Percentiles rank a stretch among this genome's conserved stretches.
Conservation (phyloP, 2,797 vertebrate species). For the Anabacerthia variegaticeps region DNA sequence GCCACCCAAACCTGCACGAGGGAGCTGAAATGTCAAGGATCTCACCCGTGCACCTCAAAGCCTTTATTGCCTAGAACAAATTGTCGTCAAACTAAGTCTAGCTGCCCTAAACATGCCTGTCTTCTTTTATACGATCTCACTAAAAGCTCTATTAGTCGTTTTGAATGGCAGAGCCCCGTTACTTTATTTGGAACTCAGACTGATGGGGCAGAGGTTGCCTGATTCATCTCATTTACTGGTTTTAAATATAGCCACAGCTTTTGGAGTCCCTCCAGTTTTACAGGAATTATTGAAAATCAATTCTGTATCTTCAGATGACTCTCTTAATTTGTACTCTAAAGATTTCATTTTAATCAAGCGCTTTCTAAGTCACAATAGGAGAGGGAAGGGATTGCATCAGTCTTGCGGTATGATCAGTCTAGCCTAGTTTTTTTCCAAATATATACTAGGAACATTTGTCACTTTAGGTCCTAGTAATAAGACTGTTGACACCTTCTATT, state of each 20-base stretch:
- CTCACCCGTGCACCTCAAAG: not conserved
- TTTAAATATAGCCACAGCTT: constrained; percentile 10
- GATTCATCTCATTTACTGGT: not conserved
- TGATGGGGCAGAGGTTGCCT: not conserved
- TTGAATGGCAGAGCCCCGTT: not conserved
- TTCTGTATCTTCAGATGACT: not conserved
- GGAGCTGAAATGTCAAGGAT: not conserved
- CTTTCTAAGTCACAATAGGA: not conserved
- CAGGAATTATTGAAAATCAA: constrained; percentile 35
- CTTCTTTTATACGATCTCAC: not conserved
- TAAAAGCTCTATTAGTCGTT: not conserved
- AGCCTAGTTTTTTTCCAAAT: not conserved
- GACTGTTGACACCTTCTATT: not conserved
- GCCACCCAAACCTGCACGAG: not conserved
- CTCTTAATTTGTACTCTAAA: constrained; percentile 31
- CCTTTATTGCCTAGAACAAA: not conserved
- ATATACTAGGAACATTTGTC: not conserved
- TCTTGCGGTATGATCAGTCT: not conserved
- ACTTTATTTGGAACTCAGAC: not conserved
- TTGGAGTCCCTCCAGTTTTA: constrained; percentile 8
- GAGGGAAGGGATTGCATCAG: not conserved
- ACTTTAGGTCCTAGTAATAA: not conserved
- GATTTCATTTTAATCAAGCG: constrained; percentile 13
- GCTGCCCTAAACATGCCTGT: not conserved
- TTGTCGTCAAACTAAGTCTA: not conserved